These are phyloP conservation scores for Choloepus hoffmanni DNA, from an alignment of 2,113 vertebrate genomes.

Conservation along the genomic window DNA sequence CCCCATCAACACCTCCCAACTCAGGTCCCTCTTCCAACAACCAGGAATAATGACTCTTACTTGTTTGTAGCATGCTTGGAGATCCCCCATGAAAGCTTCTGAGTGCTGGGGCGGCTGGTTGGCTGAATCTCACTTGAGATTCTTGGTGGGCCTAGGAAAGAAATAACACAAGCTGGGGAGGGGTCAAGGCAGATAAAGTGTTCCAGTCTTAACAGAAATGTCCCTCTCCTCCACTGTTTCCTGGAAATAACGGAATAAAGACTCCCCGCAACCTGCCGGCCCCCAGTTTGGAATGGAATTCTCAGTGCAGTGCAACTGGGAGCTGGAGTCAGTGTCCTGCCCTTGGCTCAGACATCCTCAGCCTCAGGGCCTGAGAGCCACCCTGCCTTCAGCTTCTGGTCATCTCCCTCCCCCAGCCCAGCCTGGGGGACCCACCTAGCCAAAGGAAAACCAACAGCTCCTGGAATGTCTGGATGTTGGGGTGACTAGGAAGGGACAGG, in stretches of 20 bases:
- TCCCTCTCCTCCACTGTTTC: background rate
- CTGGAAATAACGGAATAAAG: slow-evolving; percentile 15
- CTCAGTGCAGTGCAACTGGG: background rate
- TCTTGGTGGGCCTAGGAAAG: slow-evolving; percentile 31
- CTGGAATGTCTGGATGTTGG: background rate
- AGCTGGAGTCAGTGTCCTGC: background rate
- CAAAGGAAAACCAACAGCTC: background rate
- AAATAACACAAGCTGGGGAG: background rate
- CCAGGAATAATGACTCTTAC: slow-evolving; percentile 60
- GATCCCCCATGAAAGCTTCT: slow-evolving; percentile 62
- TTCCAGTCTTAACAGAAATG: background rate
- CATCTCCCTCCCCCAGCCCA: background rate
- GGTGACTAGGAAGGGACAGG: slow-evolving; percentile 5
- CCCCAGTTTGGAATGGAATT: background rate
- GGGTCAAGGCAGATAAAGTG: background rate
- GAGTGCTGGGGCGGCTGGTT: slow-evolving; percentile 56
- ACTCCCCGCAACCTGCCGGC: background rate
- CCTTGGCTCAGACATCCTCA: background rate
- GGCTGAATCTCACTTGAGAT: background rate
- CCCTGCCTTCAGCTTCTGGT: background rate
- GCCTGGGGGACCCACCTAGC: background rate
- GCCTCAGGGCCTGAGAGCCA: background rate
- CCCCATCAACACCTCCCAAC: background rate
- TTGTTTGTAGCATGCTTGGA: slow-evolving; percentile 55
- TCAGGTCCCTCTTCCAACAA: slow-evolving; percentile 23